Percentiles rank a stretch among this genome's conserved stretches.
Conservation (phyloP, 2,113 vertebrate species). For the Bagarius yarrelli region DNA sequence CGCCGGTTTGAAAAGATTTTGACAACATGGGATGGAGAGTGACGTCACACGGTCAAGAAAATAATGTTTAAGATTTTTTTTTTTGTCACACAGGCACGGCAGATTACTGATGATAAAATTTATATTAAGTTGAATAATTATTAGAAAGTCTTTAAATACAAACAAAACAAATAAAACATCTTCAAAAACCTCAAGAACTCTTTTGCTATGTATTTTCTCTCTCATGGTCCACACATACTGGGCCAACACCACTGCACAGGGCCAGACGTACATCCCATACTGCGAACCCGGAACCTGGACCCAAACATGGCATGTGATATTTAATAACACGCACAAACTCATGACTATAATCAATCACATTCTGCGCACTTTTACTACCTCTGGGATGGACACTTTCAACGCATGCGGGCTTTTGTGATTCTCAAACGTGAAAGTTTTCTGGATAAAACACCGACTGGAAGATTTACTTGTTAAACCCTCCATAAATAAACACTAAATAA, state of each 20-base stretch:
- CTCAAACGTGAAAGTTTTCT: slow-evolving; percentile 64
- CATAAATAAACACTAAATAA: too few relatives aligned
- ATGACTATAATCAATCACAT: neutral
- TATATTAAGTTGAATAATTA: too few relatives aligned
- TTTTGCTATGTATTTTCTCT: slow-evolving; percentile 64
- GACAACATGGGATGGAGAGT: too few relatives aligned
- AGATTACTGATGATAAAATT: too few relatives aligned
- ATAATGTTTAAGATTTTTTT: too few relatives aligned
- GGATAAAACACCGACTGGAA: neutral
- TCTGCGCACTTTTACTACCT: slow-evolving; percentile 55
- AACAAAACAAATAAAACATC: neutral
- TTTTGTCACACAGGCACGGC: too few relatives aligned
- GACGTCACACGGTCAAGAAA: too few relatives aligned
- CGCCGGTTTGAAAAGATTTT: too few relatives aligned
- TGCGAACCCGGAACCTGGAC: slow-evolving; percentile 79
- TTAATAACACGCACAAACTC: neutral
- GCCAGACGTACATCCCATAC: slow-evolving; percentile 90
- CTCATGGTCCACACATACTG: slow-evolving; percentile 84
- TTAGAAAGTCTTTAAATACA: too few relatives aligned
- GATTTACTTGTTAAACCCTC: neutral
- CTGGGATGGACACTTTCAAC: slow-evolving; percentile 59
- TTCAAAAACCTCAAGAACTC: slow-evolving; percentile 81
- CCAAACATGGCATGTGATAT: neutral
- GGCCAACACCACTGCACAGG: slow-evolving; percentile 86
- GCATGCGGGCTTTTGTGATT: slow-evolving; percentile 34